These are phyloP conservation scores for Nemurella pictetii DNA, from an alignment of 2,888 invertebrate genomes.

Conservation along the genomic window DNA sequence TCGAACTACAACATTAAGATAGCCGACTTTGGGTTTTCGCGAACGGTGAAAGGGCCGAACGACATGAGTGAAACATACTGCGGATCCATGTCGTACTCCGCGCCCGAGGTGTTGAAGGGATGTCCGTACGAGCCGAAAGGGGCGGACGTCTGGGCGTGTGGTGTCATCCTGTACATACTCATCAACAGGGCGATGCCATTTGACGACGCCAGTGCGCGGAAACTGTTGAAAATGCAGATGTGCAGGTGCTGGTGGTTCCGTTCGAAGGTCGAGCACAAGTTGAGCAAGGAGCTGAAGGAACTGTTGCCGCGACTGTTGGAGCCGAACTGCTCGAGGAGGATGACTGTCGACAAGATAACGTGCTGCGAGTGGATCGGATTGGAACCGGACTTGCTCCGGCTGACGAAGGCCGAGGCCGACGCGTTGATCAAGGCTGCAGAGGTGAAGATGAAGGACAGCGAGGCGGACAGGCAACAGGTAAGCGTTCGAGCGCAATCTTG, in stretches of 20 bases:
- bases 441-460: too few relatives aligned
- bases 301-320: constrained; percentile 69
- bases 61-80: constrained; percentile 79
- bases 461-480: too few relatives aligned
- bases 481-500: too few relatives aligned
- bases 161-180: constrained; percentile 79
- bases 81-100: constrained; percentile 85
- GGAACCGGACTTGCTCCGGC: constrained; percentile 52
- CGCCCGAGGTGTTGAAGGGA: constrained; percentile 79
- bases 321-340: constrained; percentile 65
- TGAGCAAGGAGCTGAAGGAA: constrained; percentile 59
- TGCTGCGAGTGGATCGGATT: constrained; percentile 66
- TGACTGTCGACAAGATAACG: constrained; percentile 54
- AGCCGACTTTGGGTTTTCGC: constrained; percentile 83
- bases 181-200: constrained; percentile 82
- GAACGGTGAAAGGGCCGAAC: constrained; percentile 53
- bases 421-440: constrained; percentile 62
- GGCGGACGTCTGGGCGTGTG: constrained; percentile 81
- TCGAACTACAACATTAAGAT: constrained; percentile 74
- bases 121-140: constrained; percentile 70
- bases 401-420: constrained; percentile 43
- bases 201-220: constrained; percentile 74
- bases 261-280: constrained; percentile 60
- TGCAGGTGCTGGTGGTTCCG: constrained; percentile 71
- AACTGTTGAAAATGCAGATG: constrained; percentile 68